These are phyloP conservation scores for Eupithecia subfuscata DNA, from an alignment of 2,888 invertebrate species.

Conservation along the genomic window DNA sequence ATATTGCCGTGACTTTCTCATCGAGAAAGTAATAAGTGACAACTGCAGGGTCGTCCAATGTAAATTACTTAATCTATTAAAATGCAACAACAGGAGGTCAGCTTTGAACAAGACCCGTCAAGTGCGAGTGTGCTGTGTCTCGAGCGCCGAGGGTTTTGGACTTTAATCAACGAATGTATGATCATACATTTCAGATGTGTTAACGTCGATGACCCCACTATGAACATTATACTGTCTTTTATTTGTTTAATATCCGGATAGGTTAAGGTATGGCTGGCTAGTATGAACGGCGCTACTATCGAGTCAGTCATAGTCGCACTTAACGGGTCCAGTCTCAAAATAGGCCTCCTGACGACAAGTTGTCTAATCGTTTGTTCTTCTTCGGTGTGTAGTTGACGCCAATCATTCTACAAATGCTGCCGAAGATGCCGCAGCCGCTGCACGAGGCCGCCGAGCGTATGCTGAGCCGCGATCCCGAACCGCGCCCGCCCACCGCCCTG, in stretches of 20 bases:
- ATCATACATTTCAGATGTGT: not conserved
- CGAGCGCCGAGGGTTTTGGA: not conserved
- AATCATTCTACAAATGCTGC: conserved; percentile 54
- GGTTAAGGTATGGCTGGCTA: not conserved
- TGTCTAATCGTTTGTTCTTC: not conserved
- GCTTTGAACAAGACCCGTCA: not conserved
- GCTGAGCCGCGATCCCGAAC: conserved; percentile 91
- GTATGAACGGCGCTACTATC: not conserved
- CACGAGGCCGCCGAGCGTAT: conserved; percentile 95
- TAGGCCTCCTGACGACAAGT: not conserved
- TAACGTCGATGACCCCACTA: not conserved
- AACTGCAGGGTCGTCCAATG: not conserved
- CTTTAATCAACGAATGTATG: not conserved
- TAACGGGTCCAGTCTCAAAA: not conserved
- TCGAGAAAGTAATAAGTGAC: not conserved
- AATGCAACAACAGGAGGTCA: not conserved
- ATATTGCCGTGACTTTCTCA: not conserved
- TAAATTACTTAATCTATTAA: not conserved
- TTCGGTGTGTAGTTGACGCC: conserved; percentile 10
- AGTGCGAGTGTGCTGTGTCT: not conserved
- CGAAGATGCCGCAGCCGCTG: conserved; percentile 91
- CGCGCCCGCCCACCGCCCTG: conserved; percentile 95
- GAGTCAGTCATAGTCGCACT: not conserved
- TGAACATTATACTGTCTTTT: not conserved
- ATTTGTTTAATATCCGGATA: too few relatives aligned